Evolutionary conservation across 1,140 invertebrate species (phyloP), one percentile per base, ranked within the genome.

Genomic region (Ericerus pela): DNA sequence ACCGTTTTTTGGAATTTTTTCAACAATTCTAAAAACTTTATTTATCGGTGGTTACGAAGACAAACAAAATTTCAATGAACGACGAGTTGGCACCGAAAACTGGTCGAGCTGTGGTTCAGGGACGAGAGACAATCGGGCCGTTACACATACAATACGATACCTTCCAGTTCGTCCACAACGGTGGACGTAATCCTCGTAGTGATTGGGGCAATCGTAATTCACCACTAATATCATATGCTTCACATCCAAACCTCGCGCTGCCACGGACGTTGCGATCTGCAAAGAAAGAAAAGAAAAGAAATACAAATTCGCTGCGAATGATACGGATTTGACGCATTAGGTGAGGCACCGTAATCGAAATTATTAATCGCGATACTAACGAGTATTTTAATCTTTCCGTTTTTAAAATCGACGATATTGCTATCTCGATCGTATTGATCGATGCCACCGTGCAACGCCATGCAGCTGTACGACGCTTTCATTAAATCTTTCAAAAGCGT

Each of bases 181-280:
- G 70, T 99, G 96, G 10, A 99, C 96, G 71, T 99, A 99, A 72
- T 99, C 96, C 73, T 99, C 96, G 68, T 99, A 99, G 72, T 99
- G 96, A 75, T 99, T 99, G 0, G 96, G 96, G 68, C 94, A 97
- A 72, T 99, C 96, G 70, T 97, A 99, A 71, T 99, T 99, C 0
- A 99, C 83, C 1, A 99, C 96, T 1, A 99, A 72, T 61, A 97
- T 95, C 2, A 99, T 76, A 64, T 99, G 91, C 68, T 98, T 98
- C 0, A 99, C 96, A 72, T 99, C 96, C 6, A 99, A 73, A 0
- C 96, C 96, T 60, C 96, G 73, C 0, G 95, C 95, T 10, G 94
- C 94, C 0, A 99, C 94, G 11, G 93, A 97, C 0, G 95, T 99
- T 0, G 95, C 94, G 2, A 96, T 70, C 75, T 77, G 53, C 54